Conservation (phyloP, 2,888 invertebrate species). For the Trisateles emortualis region DNA sequence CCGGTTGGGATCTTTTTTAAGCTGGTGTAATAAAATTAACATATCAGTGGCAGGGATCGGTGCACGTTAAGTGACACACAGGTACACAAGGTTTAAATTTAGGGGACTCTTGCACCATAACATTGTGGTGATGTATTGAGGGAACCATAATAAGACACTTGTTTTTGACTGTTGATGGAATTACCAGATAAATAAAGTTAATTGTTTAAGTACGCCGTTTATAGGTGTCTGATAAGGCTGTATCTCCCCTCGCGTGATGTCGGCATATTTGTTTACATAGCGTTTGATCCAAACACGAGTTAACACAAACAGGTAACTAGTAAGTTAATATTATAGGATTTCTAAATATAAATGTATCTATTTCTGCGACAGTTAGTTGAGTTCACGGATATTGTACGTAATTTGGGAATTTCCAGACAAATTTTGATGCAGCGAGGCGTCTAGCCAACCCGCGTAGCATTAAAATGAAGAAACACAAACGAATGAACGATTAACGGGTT, state of each 20-base stretch:
- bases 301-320: slow-evolving; percentile 28
- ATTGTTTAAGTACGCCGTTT: slow-evolving; percentile 12
- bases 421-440: slow-evolving; percentile 32
- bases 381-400: slow-evolving; percentile 19
- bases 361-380: slow-evolving; percentile 2
- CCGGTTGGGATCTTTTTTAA: slow-evolving; percentile 81
- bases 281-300: slow-evolving; percentile 33
- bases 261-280: slow-evolving; percentile 37
- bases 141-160: not conserved
- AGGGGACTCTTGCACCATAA: slow-evolving; percentile 45
- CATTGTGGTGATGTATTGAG: slow-evolving; percentile 9
- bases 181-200: slow-evolving; percentile 1
- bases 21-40: slow-evolving; percentile 83
- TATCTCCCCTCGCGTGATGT: slow-evolving; percentile 33
- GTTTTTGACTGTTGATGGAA: not conserved
- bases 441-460: slow-evolving; percentile 18
- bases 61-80: slow-evolving; percentile 57
- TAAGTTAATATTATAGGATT: slow-evolving; percentile 10
- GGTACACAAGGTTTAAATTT: slow-evolving; percentile 50
- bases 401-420: slow-evolving; percentile 32
- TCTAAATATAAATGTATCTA: not conserved
- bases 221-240: slow-evolving; percentile 15
- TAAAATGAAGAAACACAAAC: slow-evolving; percentile 14
- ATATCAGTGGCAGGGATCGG: slow-evolving; percentile 77
- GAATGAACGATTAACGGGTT: slow-evolving; percentile 18